Base-by-base conservation (phyloP, 2,888 invertebrate genomes). In the Steinernema carpocapsae region DNA sequence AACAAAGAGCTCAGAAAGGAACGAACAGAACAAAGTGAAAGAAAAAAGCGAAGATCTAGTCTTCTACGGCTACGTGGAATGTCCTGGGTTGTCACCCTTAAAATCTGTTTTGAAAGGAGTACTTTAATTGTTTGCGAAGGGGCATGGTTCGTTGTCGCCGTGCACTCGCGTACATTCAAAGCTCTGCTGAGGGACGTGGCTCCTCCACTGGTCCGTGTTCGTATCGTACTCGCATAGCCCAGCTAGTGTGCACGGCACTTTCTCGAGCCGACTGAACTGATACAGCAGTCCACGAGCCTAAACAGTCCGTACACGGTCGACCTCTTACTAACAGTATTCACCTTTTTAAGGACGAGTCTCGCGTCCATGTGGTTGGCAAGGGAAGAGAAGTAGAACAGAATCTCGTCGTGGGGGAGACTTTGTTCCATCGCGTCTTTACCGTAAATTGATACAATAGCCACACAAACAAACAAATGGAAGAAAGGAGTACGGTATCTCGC, bases 291-390 rank as follows among this genome's bases (percentile, higher is more conserved):
- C 95, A 74, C 96, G 91, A 0, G 95, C 95, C 91, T 91, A 85
- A 45, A 85, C 77, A 26, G 42, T 22, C 29, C 3, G n/a, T 45
- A 29, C 19, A 52, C 24, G 74, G 76, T 59, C 42, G 26, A 42
- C 74, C 46, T 71, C n/a, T 45, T 56, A 59, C 52, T 71, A 72
- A 72, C 48, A 48, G 14, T 14, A 3, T 6, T 37, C 37, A 91
- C 91, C 90, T 96, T 96, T 78, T 94, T 91, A 43, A 95, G 90
- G 75, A 96, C 94, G 22, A 95, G 89, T 56, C 93, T 92, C 0
- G 94, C 95, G 88, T 95, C 94, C 96, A 97, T 97, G 88, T 95
- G 96, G 93, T 95, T 95, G 26, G 96, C 95, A 81, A 97, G 90
- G 12, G 95, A 95, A 88, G 95, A 24, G 88, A 97, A 97, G 88